A percentile compares a stretch with the other conserved stretches of the same genome.
phyloP scores from a whole-genome alignment of 2,113 vertebrate species.

The Ochotona curzoniae region DNA sequence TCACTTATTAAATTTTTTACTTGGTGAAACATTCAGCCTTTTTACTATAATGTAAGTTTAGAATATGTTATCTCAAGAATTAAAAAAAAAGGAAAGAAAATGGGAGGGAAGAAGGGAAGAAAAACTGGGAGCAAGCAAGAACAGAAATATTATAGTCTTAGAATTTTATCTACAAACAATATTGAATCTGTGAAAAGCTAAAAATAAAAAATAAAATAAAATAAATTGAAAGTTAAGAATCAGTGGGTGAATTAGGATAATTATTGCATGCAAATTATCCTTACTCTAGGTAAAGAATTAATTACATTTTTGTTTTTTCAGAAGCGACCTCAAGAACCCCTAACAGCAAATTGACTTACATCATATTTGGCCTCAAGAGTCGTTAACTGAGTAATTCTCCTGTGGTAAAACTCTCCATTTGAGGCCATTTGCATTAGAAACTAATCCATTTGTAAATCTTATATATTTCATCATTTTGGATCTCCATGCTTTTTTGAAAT shows the following conservation, averaged over 20 bases:
- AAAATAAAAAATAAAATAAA: too few species aligned
- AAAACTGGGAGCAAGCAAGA: too few species aligned
- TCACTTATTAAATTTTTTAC: too few species aligned
- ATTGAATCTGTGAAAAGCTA: too few species aligned
- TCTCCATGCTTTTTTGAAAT: constrained; percentile 41
- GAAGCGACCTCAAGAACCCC: constrained; percentile 16
- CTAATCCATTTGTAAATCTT: constrained; percentile 19
- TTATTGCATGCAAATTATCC: not conserved
- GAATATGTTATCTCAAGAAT: too few species aligned
- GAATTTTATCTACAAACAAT: too few species aligned
- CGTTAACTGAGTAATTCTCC: constrained; percentile 31
- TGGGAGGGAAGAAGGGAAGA: too few species aligned
- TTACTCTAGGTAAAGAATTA: constrained; percentile 41
- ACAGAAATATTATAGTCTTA: too few species aligned
- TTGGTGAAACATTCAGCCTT: too few species aligned
- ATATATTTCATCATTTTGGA: constrained; percentile 7
- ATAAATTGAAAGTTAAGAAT: not conserved
- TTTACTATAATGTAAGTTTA: too few species aligned
- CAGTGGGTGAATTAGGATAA: not conserved
- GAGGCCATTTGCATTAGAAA: constrained; percentile 19
- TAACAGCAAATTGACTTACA: constrained; percentile 25
- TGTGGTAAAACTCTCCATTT: not conserved
- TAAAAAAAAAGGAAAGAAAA: too few species aligned
- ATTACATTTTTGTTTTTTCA: constrained; percentile 53
- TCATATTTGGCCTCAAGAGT: not conserved